Base-by-base conservation (phyloP, 2,113 vertebrate species). In the Suncus etruscus region DNA sequence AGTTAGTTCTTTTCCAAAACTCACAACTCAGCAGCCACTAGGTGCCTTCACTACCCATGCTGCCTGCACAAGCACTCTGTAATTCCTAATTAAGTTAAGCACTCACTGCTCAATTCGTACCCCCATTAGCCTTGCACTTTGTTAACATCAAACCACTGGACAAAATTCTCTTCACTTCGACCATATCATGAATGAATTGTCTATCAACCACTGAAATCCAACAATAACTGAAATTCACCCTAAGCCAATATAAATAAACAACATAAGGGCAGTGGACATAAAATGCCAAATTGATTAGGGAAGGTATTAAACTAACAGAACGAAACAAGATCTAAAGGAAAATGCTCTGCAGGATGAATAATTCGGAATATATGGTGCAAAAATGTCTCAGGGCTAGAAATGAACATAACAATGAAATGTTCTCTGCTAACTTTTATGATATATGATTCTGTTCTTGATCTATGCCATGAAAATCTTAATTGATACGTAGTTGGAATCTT, bases 11-110 rank as follows among this genome's bases (percentile, higher is more conserved):
- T 77, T 78, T 63, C 65, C 69, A 45, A 82, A 88, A 77, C 47
- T 66, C 66, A 75, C 68, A 92, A 25, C 24, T 66, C 83, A 86
- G 83, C 48, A 65, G 48, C 87, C 45, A n/a, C 47, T 39, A 48
- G 39, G 25, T 6, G 45, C 11, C 31, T 27, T 68, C 45, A 39
- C 81, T 29, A 58, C 68, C 75, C 39, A 45, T 18, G n/a, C 11
- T 61, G 69, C 80, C 74, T 91, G 68, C 74, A 10, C 12, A 48
- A 76, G 51, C n/a, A 45, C 18, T 68, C 70, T 20, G 20, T 32
- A 66, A 82, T 74, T 91, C 70, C 89, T 90, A 83, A 89, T 87
- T 76, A 92, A 83, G 74, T 87, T 73, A 92, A 83, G 74, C 15
- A 0, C 61, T 87, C 74, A 10, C 65, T 48, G 11, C 77, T 89